These are phyloP conservation scores for Dermolepida albohirtum DNA, from an alignment of 2,888 invertebrate genomes.

Conservation along the genomic window DNA sequence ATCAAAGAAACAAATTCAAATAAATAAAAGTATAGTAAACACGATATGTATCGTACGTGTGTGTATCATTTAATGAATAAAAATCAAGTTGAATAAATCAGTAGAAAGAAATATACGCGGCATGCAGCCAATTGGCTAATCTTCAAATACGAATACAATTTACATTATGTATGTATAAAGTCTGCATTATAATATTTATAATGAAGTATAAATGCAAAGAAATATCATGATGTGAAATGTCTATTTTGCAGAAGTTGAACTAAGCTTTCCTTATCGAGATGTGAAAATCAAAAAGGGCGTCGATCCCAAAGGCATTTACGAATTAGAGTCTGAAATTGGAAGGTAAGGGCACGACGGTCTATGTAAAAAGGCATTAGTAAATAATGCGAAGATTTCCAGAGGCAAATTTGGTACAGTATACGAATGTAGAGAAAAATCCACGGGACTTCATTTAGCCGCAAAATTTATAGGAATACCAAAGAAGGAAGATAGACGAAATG, in stretches of 20 bases:
- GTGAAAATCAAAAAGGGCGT: conserved; percentile 85
- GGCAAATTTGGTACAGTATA: conserved; percentile 98
- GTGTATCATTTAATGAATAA: conserved; percentile 19
- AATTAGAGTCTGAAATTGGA: conserved; percentile 91
- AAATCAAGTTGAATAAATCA: conserved; percentile 7
- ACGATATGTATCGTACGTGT: not conserved
- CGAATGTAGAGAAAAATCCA: conserved; percentile 86
- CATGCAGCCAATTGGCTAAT: conserved; percentile 32
- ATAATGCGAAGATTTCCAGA: conserved; percentile 68
- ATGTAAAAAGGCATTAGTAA: conserved; percentile 10
- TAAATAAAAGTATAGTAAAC: not conserved
- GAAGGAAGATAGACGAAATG: conserved; percentile 89
- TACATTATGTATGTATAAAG: not conserved
- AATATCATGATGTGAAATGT: conserved; percentile 47
- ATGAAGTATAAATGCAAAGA: not conserved
- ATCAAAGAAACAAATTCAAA: not conserved
- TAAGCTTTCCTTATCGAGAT: conserved; percentile 89
- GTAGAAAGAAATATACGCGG: not conserved
- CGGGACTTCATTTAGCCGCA: conserved; percentile 86
- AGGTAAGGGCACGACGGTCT: conserved; percentile 72
- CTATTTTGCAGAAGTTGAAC: conserved; percentile 80
- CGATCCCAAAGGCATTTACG: conserved; percentile 88
- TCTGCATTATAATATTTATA: not conserved
- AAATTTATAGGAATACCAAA: conserved; percentile 90
- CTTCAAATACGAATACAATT: conserved; percentile 1